Evolutionary conservation across 1,140 invertebrate species (phyloP), one percentile per base, ranked within the genome.

Genomic region (Eciton burchellii): DNA sequence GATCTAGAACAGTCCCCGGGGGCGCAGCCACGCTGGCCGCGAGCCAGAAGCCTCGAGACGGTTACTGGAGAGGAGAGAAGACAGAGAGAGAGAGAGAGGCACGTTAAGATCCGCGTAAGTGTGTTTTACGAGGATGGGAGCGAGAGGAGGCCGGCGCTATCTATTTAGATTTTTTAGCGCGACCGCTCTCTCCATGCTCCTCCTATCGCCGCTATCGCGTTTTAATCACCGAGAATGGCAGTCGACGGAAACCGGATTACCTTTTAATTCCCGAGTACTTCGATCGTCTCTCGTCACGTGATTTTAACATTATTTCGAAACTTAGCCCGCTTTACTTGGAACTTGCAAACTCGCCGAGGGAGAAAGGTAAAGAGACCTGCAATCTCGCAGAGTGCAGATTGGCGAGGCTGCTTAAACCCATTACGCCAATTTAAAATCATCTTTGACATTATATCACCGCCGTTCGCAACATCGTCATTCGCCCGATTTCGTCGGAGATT

Each of bases 31-130:
- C 21, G 65, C 86, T 92, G 91, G 91, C 86, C 83, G 8, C n/a
- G 35, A 57, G 90, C 91, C 91, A 92, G 90, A 84, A 16, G 59
- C 59, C 82, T 70, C n/a, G 43, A 71, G 84, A 63, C 63, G 84
- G 85, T 89, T 85, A 88, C 86, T 84, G 88, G 81, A 62, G 66
- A 72, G 41, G 43, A n/a, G n/a, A 41, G 45, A 8, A 14, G 29
- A 16, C 21, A 62, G 43, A 5, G 19, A n/a, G 35, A 54, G 12
- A 45, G n/a, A 12, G 11, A 6, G 16, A 16, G 59, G 35, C 16
- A 49, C 49, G 65, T 52, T 79, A 82, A 84, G 70, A 60, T 49
- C 62, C 86, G 65, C 12, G 8, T 49, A 82, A 74, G 26, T 49
- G 21, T 83, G n/a, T 47, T 79, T 82, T 82, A 70, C 19, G 66